Percentiles rank a stretch among this genome's conserved stretches.
Conservation (phyloP, 2,797 vertebrate species). For the Typhlichthys subterraneus region DNA sequence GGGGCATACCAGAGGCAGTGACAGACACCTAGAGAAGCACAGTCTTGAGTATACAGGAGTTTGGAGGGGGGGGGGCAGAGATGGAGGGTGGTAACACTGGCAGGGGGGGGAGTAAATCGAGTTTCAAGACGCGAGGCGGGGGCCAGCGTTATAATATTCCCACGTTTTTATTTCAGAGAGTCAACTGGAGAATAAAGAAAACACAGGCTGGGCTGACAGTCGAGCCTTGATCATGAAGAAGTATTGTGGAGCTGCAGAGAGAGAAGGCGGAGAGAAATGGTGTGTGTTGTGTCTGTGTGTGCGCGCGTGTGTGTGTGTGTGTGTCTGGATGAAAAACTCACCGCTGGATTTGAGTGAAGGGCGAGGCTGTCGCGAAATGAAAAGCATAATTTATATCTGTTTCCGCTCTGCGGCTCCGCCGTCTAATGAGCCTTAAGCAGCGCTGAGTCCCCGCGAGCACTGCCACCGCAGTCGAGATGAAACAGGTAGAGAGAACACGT, state of each 20-base stretch:
- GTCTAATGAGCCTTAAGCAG: slow-evolving; percentile 76
- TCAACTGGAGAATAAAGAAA: slow-evolving; percentile 74
- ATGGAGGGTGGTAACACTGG: slow-evolving; percentile 22
- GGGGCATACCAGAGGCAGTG: slow-evolving; percentile 63
- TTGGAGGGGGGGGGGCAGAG: slow-evolving; percentile 43
- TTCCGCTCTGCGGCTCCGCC: slow-evolving; percentile 66
- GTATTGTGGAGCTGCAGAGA: slow-evolving; percentile 53
- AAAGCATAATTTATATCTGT: slow-evolving; percentile 76
- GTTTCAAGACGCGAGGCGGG: slow-evolving; percentile 3
- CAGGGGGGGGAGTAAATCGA: slow-evolving; percentile 30
- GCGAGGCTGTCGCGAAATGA: slow-evolving; percentile 68
- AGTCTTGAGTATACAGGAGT: slow-evolving; percentile 55
- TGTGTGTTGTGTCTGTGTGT: not conserved
- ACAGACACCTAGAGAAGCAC: slow-evolving; percentile 64
- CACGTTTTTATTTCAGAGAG: slow-evolving; percentile 65
- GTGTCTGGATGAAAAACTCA: slow-evolving; percentile 60
- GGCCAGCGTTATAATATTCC: slow-evolving; percentile 65
- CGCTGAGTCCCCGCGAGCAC: slow-evolving; percentile 57
- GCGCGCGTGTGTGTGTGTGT: slow-evolving; percentile 2
- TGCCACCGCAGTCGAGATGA: slow-evolving; percentile 67
- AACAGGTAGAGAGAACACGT: slow-evolving; percentile 60
- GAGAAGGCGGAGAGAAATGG: slow-evolving; percentile 18
- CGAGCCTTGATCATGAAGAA: slow-evolving; percentile 69
- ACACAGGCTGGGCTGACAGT: slow-evolving; percentile 66
- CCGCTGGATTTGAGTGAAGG: slow-evolving; percentile 59